A percentile compares a stretch with the other conserved stretches of the same genome.
Evolutionary conservation across 2,888 invertebrate genomes (phyloP).

Genomic region (Adineta ricciae): DNA sequence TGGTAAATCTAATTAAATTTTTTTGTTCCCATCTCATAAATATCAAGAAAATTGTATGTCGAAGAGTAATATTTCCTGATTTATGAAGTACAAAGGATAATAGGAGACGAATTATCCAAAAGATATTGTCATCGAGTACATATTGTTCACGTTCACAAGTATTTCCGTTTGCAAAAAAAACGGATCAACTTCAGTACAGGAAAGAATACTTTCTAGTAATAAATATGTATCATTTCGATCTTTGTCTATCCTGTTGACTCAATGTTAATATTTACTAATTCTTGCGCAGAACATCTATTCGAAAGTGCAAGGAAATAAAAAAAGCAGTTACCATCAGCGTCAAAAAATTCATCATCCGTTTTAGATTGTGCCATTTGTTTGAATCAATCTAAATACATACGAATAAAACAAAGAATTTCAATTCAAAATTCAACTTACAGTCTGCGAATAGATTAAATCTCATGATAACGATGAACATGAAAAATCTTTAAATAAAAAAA

Average conservation of each 20-base stretch:
- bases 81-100: too few relatives aligned
- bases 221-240: background rate
- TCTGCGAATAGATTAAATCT: background rate
- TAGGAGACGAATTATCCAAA: too few relatives aligned
- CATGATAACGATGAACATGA: background rate
- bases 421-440: background rate
- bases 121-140: background rate
- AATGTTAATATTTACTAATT: background rate
- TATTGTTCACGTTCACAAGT: background rate
- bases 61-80: too few relatives aligned
- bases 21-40: background rate
- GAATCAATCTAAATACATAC: background rate
- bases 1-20: background rate
- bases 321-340: background rate
- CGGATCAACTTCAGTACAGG: background rate
- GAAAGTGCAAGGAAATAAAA: background rate
- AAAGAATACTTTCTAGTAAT: background rate
- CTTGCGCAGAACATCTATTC: background rate
- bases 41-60: background rate
- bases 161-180: too few relatives aligned
- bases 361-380: background rate
- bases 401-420: background rate
- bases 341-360: background rate
- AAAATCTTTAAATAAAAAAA: background rate
- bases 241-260: background rate